Evolutionary conservation across 1,140 invertebrate species (phyloP), one percentile per base, ranked within the genome.

Genomic region (Anthonomus grandis): DNA sequence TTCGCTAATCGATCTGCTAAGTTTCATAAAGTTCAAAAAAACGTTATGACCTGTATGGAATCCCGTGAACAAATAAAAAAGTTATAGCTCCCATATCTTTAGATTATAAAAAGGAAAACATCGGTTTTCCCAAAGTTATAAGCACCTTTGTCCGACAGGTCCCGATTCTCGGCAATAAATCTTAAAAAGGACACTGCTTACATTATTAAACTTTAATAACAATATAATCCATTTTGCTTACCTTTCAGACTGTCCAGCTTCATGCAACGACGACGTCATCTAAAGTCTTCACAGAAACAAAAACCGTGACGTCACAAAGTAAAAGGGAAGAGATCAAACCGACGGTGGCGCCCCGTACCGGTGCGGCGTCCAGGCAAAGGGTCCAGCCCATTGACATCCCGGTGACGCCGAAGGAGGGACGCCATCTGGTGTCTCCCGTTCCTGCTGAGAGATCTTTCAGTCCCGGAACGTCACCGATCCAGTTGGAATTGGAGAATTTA

Each of bases 301-400:
- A 25, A 34, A 27, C 46, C 6, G 24, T 46, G 10, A 24, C 27
- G 10, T 37, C 53, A 39, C 22, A 34, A 12, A 17, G n/a, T 59
- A 74, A 65, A 68, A 24, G 52, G 17, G 55, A 57, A 38, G 59
- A 56, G 48, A 25, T 44, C 17, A 68, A 67, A 55, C 64, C 64
- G 4, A 48, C 53, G 17, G 51, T 60, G 18, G 62, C 60, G 2
- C 64, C 64, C 4, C 51, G 66, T 4, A 72, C 74, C 1, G 77
- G 76, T 12, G 71, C 77, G 0, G 75, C 75, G 0, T 64, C 76
- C 1, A 61, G 79, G 12, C 81, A 83, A 66, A 71, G 80, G 13
- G 72, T 81, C 13, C 55, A 79, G 64, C 80, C 80, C 2, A 74
- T 80, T 31, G 79, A 81, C 54, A 74, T 82, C 38, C 74, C 75